Conservation (phyloP, 1,140 invertebrate species). For the Hirudo medicinalis region DNA sequence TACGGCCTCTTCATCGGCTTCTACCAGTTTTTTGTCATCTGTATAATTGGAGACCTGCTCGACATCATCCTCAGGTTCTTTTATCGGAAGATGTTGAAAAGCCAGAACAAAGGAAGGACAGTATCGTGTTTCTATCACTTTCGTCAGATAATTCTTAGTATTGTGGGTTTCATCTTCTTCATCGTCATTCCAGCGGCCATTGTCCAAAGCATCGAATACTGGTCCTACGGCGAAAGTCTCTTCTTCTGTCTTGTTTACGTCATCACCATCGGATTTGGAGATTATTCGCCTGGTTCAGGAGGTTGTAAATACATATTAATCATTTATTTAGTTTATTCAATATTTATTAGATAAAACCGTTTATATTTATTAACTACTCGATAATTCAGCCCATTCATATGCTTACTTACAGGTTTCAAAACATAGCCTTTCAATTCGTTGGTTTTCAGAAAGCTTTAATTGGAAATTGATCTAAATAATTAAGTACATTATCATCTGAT, state of each 20-base stretch:
- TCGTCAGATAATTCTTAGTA: neutral
- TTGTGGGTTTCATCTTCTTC: slow-evolving; percentile 5
- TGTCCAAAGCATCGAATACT: neutral
- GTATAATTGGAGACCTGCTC: neutral
- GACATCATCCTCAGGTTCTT: neutral
- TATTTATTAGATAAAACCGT: neutral
- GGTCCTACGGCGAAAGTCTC: slow-evolving; percentile 1
- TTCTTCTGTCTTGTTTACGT: neutral
- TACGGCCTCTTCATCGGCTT: neutral
- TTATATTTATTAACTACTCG: neutral
- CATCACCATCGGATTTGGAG: neutral
- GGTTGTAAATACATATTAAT: no score
- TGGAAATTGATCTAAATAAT: no score
- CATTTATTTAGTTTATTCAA: neutral
- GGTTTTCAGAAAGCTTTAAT: no score
- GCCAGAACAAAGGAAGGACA: neutral
- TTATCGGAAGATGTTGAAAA: neutral
- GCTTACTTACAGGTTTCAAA: neutral
- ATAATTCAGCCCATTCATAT: neutral
- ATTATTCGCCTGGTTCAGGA: neutral
- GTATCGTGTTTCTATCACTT: neutral
- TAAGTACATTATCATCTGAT: no score
- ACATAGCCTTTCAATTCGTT: no score
- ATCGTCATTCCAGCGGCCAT: neutral
- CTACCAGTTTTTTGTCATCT: slow-evolving; percentile 7